Conservation (phyloP, 2,888 invertebrate genomes). For the Pterobdella sp. region DNA sequence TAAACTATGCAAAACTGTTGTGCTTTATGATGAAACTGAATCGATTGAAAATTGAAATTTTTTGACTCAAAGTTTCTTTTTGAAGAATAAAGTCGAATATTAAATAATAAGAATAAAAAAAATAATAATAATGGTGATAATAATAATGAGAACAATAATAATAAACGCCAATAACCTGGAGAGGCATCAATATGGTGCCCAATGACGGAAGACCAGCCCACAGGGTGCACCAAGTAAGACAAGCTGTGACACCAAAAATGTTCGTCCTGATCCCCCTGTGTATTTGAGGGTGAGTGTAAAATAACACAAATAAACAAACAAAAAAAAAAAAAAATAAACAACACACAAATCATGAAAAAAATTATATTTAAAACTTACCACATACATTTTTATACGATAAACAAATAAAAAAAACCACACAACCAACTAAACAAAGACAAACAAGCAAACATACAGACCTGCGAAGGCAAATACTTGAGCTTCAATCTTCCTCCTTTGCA, state of each 20-base stretch:
- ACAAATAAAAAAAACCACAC: not conserved
- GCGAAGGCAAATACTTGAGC: constrained; percentile 64
- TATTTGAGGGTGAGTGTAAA: too few species aligned
- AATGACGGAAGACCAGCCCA: constrained; percentile 86
- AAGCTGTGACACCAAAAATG: constrained; percentile 95
- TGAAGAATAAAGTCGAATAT: not conserved
- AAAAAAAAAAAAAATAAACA: too few species aligned
- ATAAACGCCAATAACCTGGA: constrained; percentile 42
- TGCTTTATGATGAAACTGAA: too few species aligned
- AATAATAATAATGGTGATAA: not conserved
- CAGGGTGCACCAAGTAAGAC: constrained; percentile 85
- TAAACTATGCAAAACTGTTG: too few species aligned
- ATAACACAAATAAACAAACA: too few species aligned
- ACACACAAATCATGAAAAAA: too few species aligned
- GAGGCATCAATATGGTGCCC: constrained; percentile 83
- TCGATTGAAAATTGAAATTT: too few species aligned
- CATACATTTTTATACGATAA: not conserved
- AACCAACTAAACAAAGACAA: not conserved
- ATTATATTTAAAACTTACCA: not conserved
- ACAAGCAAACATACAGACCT: constrained; percentile 47
- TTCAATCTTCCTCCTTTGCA: constrained; percentile 85
- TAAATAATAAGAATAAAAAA: not conserved
- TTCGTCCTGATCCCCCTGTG: constrained; percentile 45
- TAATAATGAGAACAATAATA: not conserved
- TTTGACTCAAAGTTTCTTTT: too few species aligned